Conservation (phyloP, 1,140 invertebrate species). For the Lordiphosa stackelbergi region DNA sequence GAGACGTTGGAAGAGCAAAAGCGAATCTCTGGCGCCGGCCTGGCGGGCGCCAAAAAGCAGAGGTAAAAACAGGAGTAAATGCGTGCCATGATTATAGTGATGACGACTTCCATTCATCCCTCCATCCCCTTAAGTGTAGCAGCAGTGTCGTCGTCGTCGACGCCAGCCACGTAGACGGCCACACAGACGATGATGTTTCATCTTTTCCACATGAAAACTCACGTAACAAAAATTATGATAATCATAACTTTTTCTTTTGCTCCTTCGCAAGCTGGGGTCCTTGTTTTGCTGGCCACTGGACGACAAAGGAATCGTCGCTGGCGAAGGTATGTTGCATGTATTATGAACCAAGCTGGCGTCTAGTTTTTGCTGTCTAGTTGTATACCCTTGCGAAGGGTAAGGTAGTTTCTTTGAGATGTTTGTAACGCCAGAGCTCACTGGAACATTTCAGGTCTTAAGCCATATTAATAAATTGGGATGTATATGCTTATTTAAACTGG, state of each 20-base stretch:
- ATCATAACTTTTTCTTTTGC: constrained; percentile 64
- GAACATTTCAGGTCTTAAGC: no score
- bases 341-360: constrained; percentile 58
- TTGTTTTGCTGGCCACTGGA: constrained; percentile 64
- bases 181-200: constrained; percentile 74
- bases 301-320: constrained; percentile 43
- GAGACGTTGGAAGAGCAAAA: constrained; percentile 14
- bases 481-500: no score
- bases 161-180: constrained; percentile 20
- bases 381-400: no score
- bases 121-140: constrained; percentile 19
- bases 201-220: constrained; percentile 77
- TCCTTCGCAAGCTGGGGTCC: constrained; percentile 3
- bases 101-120: constrained; percentile 64
- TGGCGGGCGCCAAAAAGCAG: constrained; percentile 74
- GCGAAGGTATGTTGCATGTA: constrained; percentile 46
- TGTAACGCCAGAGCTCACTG: no score
- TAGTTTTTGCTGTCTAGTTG: constrained; percentile 41
- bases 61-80: constrained; percentile 77
- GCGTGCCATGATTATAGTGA: constrained; percentile 77
- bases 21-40: constrained; percentile 54
- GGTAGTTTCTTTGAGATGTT: no score
- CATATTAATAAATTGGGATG: no score
- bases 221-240: constrained; percentile 77
- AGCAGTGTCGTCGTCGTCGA: neutral